phyloP scores from a whole-genome alignment of 2,113 vertebrate genomes.

The Gadus macrocephalus region DNA sequence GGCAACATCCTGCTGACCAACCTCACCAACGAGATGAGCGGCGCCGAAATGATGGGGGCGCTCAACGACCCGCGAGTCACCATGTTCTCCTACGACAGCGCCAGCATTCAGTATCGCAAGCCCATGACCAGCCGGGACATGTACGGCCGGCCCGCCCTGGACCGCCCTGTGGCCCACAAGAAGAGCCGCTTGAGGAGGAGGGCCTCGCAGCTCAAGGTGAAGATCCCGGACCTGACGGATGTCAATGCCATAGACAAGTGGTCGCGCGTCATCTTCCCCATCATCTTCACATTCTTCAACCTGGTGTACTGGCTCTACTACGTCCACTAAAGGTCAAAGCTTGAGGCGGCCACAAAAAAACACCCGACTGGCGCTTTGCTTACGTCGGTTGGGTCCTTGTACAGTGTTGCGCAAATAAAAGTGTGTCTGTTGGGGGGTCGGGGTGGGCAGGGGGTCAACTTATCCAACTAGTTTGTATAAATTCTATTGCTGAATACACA shows the following conservation, averaged over 20 bases:
- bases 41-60: constrained; percentile 71
- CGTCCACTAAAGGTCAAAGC: constrained; percentile 75
- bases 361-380: constrained; percentile 22
- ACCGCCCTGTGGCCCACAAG: constrained; percentile 75
- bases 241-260: constrained; percentile 96
- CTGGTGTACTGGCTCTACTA: constrained; percentile 96
- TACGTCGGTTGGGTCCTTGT: constrained; percentile 27
- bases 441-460: not conserved
- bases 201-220: constrained; percentile 90
- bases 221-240: constrained; percentile 92
- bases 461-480: constrained; percentile 38
- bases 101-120: constrained; percentile 86
- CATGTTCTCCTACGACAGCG: constrained; percentile 79
- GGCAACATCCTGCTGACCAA: constrained; percentile 86
- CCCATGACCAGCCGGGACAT: constrained; percentile 79
- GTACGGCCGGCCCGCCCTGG: constrained; percentile 72
- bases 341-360: constrained; percentile 2
- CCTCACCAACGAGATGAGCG: constrained; percentile 76
- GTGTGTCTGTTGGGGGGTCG: not conserved
- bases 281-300: constrained; percentile 91
- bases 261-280: constrained; percentile 92
- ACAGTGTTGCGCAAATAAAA: constrained; percentile 21
- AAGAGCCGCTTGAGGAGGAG: constrained; percentile 81
- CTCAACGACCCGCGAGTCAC: constrained; percentile 73
- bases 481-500: constrained; percentile 35